phyloP scores from a whole-genome alignment of 1,140 invertebrate genomes.

The Leucophenga varia region DNA sequence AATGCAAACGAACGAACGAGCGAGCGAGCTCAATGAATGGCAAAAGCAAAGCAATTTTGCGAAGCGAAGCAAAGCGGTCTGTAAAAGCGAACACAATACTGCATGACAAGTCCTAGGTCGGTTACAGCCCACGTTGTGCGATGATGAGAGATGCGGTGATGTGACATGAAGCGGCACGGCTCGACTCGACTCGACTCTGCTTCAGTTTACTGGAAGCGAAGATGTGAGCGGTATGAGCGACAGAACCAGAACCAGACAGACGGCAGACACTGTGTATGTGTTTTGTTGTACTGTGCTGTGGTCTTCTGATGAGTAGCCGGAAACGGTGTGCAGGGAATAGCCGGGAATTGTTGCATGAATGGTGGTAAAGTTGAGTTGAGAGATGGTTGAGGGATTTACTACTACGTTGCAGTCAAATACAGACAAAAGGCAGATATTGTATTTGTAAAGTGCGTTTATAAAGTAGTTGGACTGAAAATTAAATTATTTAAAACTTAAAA shows the following conservation, averaged over 20 bases:
- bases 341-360: no score
- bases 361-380: no score
- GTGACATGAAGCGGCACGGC: slow-evolving; percentile 17
- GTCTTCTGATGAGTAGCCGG: slow-evolving; percentile 3
- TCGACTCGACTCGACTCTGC: slow-evolving; percentile 6
- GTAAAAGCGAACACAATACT: slow-evolving; percentile 41
- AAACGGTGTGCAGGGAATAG: not conserved
- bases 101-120: slow-evolving; percentile 54
- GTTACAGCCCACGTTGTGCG: slow-evolving; percentile 31
- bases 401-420: no score
- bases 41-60: no score
- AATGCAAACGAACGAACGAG: slow-evolving; percentile 37
- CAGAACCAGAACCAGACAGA: slow-evolving; percentile 22
- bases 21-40: no score
- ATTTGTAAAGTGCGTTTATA: no score
- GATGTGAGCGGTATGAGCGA: slow-evolving; percentile 4
- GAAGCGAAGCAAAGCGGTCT: slow-evolving; percentile 17
- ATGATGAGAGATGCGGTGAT: slow-evolving; percentile 7
- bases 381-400: no score
- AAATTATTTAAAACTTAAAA: no score
- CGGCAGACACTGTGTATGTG: slow-evolving; percentile 6
- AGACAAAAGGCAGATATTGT: no score
- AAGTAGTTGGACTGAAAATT: no score
- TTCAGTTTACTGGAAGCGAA: no score
- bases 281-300: not conserved